Conservation (phyloP, 1,140 invertebrate species). For the Palaemon carinicauda region DNA sequence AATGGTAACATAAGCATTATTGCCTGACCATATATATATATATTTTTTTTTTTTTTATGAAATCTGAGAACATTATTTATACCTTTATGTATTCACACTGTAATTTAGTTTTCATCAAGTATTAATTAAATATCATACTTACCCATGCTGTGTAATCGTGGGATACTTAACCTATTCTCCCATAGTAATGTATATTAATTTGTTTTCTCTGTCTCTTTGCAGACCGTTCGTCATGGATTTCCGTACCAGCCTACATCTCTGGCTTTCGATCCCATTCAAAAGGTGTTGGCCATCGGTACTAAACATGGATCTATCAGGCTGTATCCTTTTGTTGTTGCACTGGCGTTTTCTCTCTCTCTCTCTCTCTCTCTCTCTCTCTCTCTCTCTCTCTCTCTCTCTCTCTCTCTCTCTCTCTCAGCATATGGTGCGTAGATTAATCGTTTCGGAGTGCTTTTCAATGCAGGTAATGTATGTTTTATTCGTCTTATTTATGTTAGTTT, state of each 20-base stretch:
- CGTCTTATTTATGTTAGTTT: too few relatives aligned
- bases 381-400: constrained; percentile 17
- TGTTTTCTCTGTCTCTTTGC: constrained; percentile 69
- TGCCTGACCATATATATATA: too few relatives aligned
- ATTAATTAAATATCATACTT: too few relatives aligned
- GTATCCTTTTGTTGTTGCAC: constrained; percentile 79
- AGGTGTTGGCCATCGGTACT: constrained; percentile 94
- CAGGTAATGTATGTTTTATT: background rate
- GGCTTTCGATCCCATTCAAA: constrained; percentile 97
- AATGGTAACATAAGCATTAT: background rate
- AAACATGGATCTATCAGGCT: constrained; percentile 94
- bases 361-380: constrained; percentile 9
- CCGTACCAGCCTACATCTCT: constrained; percentile 95
- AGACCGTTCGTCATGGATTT: constrained; percentile 98
- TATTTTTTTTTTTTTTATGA: too few relatives aligned
- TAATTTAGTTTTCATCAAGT: too few relatives aligned
- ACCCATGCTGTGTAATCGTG: too few relatives aligned
- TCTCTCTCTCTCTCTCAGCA: background rate
- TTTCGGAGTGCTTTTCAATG: background rate
- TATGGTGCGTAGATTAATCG: background rate
- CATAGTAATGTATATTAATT: background rate
- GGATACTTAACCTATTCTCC: too few relatives aligned
- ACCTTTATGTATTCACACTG: too few relatives aligned
- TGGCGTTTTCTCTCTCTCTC: background rate
- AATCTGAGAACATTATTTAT: background rate